Conservation (phyloP, 2,113 vertebrate species). For the Okapia johnstoni region DNA sequence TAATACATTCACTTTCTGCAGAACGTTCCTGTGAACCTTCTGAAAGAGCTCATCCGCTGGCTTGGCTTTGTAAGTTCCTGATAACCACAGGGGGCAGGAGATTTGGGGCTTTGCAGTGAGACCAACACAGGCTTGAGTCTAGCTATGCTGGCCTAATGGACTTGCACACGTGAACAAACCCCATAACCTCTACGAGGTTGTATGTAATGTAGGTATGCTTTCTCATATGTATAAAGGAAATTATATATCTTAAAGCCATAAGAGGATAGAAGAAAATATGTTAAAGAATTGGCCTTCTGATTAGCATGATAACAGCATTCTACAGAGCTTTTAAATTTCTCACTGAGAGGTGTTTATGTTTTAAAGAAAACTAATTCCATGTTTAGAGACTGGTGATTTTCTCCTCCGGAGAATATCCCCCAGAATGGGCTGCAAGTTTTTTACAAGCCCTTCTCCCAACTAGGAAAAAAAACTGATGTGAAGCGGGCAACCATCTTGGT, state of each 20-base stretch:
- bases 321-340: neutral
- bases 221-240: neutral
- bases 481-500: neutral
- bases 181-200: neutral
- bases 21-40: neutral
- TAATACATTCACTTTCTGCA: neutral
- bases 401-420: neutral
- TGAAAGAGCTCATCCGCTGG: neutral
- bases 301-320: neutral
- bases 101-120: neutral
- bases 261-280: neutral
- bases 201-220: neutral
- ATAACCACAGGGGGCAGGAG: neutral
- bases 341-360: neutral
- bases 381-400: neutral
- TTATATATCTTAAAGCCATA: neutral
- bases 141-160: neutral
- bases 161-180: neutral
- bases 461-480: neutral
- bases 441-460: neutral
- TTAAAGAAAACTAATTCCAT: neutral
- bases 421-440: neutral
- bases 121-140: neutral
- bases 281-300: neutral
- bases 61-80: neutral